phyloP scores from a whole-genome alignment of 2,888 invertebrate species.

The Thelaira solivaga region DNA sequence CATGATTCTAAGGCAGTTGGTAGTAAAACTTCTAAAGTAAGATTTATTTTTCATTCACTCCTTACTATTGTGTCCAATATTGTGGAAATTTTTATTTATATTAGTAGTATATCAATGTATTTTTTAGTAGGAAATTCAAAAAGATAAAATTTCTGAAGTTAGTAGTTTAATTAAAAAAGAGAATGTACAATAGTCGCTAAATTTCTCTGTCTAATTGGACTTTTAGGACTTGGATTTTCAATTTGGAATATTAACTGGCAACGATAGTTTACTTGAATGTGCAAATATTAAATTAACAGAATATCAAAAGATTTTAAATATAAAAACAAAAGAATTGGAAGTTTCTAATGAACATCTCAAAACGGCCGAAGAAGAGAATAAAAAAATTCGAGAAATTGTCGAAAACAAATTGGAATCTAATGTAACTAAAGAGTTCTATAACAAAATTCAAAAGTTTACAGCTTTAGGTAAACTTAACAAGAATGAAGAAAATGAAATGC shows the following conservation, averaged over 20 bases:
- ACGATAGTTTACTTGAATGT: constrained; percentile 69
- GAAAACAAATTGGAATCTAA: constrained; percentile 66
- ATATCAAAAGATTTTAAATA: constrained; percentile 67
- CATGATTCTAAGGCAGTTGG: neutral
- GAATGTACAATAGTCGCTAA: no score
- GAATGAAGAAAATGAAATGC: constrained; percentile 68
- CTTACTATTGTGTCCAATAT: no score
- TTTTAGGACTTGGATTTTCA: neutral
- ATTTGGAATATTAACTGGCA: constrained; percentile 53
- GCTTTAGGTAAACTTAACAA: constrained; percentile 66
- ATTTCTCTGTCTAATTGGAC: no score
- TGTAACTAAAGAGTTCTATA: constrained; percentile 64
- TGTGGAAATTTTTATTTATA: neutral
- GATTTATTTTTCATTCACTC: no score
- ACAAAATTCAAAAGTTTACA: constrained; percentile 68
- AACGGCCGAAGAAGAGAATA: constrained; percentile 64
- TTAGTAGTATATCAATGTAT: no score
- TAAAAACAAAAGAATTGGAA: constrained; percentile 66
- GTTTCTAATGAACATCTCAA: constrained; percentile 65
- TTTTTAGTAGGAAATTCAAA: no score
- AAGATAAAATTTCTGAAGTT: no score
- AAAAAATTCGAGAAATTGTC: constrained; percentile 68
- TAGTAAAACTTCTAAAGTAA: no score
- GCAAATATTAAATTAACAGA: constrained; percentile 66
- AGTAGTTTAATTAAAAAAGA: no score